A percentile compares a stretch with the other conserved stretches of the same genome.
phyloP scores from a whole-genome alignment of 2,888 invertebrate species.

The Orthosia incerta region DNA sequence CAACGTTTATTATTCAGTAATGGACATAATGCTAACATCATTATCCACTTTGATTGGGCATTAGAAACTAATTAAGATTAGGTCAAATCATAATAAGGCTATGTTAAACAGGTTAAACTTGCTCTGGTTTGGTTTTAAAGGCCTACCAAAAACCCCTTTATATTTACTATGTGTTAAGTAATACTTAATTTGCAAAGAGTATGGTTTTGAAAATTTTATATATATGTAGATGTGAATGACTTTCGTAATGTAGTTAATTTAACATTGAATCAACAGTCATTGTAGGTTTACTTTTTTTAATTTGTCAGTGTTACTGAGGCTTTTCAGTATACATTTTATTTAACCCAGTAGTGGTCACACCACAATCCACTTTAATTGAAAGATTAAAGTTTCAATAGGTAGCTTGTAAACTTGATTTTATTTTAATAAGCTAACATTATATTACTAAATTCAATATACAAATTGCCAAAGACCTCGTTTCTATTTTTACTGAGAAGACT shows the following conservation, averaged over 20 bases:
- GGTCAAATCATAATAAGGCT: neutral
- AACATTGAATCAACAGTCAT: neutral
- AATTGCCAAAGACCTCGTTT: neutral
- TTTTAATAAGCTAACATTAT: neutral
- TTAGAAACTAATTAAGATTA: neutral
- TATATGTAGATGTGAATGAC: neutral
- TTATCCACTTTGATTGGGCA: neutral
- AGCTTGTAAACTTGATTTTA: constrained; percentile 9
- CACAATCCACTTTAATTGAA: neutral
- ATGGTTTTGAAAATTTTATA: neutral
- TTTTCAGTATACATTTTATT: neutral
- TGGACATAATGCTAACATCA: neutral
- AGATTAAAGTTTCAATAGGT: neutral
- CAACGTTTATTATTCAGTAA: neutral
- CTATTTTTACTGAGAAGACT: too few species aligned
- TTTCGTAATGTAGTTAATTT: neutral
- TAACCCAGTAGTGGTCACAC: too few species aligned
- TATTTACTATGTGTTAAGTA: neutral
- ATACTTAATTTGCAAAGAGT: neutral
- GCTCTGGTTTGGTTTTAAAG: neutral
- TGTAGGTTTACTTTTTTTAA: neutral
- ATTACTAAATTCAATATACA: constrained; percentile 5
- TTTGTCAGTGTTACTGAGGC: neutral
- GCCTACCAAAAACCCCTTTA: neutral
- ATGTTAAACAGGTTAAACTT: neutral